Base-by-base conservation (phyloP, 2,888 invertebrate species). In the Drosophila formosana region DNA sequence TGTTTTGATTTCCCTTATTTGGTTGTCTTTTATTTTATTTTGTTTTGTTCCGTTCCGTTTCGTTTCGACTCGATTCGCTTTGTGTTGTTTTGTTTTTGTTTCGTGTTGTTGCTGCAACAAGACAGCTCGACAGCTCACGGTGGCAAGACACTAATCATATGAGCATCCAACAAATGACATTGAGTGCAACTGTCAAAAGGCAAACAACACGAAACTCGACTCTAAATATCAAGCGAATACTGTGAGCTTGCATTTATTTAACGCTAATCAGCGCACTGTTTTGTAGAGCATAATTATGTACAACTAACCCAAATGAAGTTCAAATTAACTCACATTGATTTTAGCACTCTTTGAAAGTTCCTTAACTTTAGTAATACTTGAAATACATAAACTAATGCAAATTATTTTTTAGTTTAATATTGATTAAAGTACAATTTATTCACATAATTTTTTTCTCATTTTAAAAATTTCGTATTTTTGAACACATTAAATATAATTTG, bases 61-160 rank as follows among this genome's bases (percentile, higher is more conserved):
- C 39, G 47, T 57, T 50, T 55, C 64, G 23, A 34, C 37, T 45
- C 46, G 18, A 18, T 51, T 23, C 18, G 13, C 7, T 41, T 18
- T 56, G 37, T 57, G 50, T 62, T 47, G 49, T 52, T 53, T 57
- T 39, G 53, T 52, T 57, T 57, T 57, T 71, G 23, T 43, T 47
- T 45, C 50, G 18, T 26, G 46, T 26, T 9, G 26, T 53, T 52
- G 49, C 63, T 28, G 43, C 37, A 52, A 32, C 57, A 53, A 30
- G 63, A 50, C 72, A 75, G 28, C 37, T 61, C 56, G 69, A 77
- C 64, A 71, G 68, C 26, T 60, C 23, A 46, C 23, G 50, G 58
- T 23, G 49, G 37, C 47, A 32, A 43, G 66, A 67, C 65, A 85
- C 80, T 77, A 85, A 85, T 80, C 85, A 70, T 80, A 88, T 66